Evolutionary conservation across 2,113 vertebrate species (phyloP).

Genomic region (Columbina picui): DNA sequence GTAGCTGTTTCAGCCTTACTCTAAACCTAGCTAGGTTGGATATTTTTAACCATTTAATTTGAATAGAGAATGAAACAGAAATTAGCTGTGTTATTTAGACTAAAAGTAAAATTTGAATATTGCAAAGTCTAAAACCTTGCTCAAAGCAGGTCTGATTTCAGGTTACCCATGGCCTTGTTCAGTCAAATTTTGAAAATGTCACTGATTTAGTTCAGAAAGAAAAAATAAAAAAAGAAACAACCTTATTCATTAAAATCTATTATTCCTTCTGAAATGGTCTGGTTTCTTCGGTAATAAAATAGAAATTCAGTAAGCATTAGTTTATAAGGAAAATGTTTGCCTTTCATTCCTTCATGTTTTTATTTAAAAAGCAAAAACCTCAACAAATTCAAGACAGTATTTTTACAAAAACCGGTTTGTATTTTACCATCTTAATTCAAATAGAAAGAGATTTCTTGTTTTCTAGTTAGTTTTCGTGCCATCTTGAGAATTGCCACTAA

Average conservation of each 20-base stretch:
- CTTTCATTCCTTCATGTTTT: neutral
- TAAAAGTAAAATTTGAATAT: neutral
- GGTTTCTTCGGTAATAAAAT: neutral
- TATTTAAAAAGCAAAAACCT: neutral
- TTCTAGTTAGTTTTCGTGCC: neutral
- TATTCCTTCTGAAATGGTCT: neutral
- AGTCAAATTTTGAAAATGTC: neutral
- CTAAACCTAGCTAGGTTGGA: neutral
- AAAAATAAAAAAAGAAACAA: neutral
- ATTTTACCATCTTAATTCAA: neutral
- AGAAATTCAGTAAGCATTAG: neutral
- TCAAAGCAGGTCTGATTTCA: neutral
- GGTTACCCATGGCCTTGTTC: neutral
- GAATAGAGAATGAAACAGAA: neutral
- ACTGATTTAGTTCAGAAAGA: neutral
- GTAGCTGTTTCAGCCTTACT: neutral
- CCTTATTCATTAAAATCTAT: neutral
- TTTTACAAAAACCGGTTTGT: neutral
- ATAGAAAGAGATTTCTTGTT: neutral
- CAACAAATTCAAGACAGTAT: accelerated
- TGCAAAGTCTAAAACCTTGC: neutral
- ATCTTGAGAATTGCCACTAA: neutral
- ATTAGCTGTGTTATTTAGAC: neutral
- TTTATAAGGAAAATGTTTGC: neutral
- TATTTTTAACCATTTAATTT: neutral